Base-by-base conservation (phyloP, 2,888 invertebrate species). In the Pogonocherus hispidulus region DNA sequence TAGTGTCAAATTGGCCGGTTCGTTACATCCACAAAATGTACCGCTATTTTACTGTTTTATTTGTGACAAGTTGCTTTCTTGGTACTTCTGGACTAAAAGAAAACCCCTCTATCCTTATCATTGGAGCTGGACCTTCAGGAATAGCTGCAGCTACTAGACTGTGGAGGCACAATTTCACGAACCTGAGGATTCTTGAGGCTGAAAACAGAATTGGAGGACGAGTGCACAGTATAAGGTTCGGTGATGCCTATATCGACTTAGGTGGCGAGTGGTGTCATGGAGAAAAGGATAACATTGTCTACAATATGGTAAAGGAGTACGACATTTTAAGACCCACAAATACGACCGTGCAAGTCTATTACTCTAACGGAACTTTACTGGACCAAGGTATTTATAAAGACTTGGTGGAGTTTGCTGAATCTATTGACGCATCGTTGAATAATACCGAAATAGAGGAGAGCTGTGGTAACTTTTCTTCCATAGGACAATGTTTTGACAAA, bases 71-170 rank as follows among this genome's bases (percentile, higher is more conserved):
- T 18, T 18, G 9, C 32, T 18, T 57, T 46, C 3, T 44, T n/a
- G n/a, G 6, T 20, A 35, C 37, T 14, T 23, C 8, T n/a, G 22
- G 44, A 14, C 4, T 27, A 19, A n/a, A 46, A 19, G 18, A 27
- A 8, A 52, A 49, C 27, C 62, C 68, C 8, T 67, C 66, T 41
- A 65, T 72, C 5, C 47, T 72, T 55, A 60, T 72, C 8, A 47
- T 72, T 16, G 72, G 72, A 8, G 52, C 67, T 47, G 72, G 72
- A 51, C 41, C 72, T 51, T 54, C 72, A 19, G 72, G 72, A n/a
- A 84, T 89, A 51, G 87, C 89, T 14, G 88, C 89, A 20, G 89
- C 88, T 11, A 81, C 85, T 11, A 83, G 83, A 67, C 78, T 90
- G n/a, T 70, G 86, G 6, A 83, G 87, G 74, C 83, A 83, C 73